Percentiles rank a stretch among this genome's conserved stretches.
Conservation (phyloP, 2,113 vertebrate species). For the Chaetops frenatus region DNA sequence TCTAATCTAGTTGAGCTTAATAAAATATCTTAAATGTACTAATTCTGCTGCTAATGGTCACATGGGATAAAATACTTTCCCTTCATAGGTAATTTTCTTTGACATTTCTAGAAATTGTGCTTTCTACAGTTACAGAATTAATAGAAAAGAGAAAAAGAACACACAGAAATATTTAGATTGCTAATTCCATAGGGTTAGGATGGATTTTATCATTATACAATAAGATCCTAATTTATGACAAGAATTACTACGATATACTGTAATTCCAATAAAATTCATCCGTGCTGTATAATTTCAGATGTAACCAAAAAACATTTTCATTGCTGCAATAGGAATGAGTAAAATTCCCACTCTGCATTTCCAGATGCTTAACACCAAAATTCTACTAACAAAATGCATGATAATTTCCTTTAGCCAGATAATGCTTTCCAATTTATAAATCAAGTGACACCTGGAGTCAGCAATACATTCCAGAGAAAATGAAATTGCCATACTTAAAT, state of each 20-base stretch:
- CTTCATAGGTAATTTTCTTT: background rate
- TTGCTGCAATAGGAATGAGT: background rate
- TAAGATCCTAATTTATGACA: background rate
- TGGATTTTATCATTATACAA: background rate
- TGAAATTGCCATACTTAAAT: background rate
- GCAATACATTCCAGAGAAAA: background rate
- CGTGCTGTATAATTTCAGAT: background rate
- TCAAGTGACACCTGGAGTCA: background rate
- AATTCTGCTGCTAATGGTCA: background rate
- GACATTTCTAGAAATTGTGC: background rate
- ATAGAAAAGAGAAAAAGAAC: background rate
- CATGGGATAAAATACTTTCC: background rate
- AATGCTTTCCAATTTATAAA: background rate
- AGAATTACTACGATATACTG: background rate
- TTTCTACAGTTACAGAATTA: background rate
- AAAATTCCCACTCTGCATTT: background rate
- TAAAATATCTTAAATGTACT: background rate
- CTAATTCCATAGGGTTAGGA: background rate
- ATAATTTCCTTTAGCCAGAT: background rate
- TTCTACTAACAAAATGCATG: background rate
- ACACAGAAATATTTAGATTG: background rate
- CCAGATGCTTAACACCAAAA: background rate
- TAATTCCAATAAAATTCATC: background rate
- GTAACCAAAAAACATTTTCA: background rate
- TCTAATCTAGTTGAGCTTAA: background rate